A percentile compares a stretch with the other conserved stretches of the same genome.
Evolutionary conservation across 2,113 vertebrate species (phyloP).

Genomic region (Synchiropus splendidus): DNA sequence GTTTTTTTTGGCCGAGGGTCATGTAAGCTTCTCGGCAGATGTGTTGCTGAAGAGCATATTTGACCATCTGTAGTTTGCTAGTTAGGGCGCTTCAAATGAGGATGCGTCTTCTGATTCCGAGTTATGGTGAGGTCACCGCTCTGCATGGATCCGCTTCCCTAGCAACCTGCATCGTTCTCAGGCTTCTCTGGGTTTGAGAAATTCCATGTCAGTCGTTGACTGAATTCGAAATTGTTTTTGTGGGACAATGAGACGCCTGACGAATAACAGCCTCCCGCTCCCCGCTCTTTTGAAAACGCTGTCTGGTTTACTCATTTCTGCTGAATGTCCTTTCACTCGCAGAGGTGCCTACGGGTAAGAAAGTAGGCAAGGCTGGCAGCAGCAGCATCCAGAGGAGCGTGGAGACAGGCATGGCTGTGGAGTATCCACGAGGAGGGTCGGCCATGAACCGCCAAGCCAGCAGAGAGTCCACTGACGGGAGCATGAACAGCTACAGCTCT

Average conservation of each 20-base stretch:
- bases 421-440: constrained; percentile 75
- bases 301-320: too few species aligned
- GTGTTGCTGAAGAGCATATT: too few species aligned
- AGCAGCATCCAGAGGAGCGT: constrained; percentile 91
- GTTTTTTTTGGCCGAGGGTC: too few species aligned
- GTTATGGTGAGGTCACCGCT: constrained; percentile 29
- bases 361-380: constrained; percentile 70
- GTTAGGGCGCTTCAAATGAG: too few species aligned
- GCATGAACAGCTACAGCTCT: constrained; percentile 98
- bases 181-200: constrained; percentile 12
- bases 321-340: constrained; percentile 4
- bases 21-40: too few species aligned
- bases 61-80: too few species aligned
- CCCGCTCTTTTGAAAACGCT: too few species aligned
- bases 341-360: constrained; percentile 82
- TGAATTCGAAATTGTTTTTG: not conserved
- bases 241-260: constrained; percentile 23
- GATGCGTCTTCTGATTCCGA: too few species aligned
- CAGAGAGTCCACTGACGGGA: constrained; percentile 91
- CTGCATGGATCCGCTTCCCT: constrained; percentile 26
- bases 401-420: constrained; percentile 95
- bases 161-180: constrained; percentile 21
- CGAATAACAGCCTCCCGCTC: constrained; percentile 4
- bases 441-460: constrained; percentile 91
- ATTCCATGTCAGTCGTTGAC: not conserved